Evolutionary conservation across 2,888 invertebrate genomes (phyloP), one percentile per base, ranked within the genome.

Genomic region (Nineta flava): DNA sequence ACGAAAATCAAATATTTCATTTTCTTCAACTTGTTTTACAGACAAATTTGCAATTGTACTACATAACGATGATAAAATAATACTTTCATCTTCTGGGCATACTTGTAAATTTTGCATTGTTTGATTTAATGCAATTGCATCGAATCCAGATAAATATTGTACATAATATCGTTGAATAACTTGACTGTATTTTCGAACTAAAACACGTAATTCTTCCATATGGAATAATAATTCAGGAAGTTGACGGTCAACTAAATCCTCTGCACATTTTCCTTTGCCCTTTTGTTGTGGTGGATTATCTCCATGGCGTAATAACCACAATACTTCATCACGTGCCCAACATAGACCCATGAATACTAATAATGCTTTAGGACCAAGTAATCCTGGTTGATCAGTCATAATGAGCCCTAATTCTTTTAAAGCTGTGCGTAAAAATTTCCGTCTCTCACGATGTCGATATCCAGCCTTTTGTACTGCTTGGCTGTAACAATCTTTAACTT

Each of bases 121-220:
- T 56, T 81, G 77, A 62, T 92, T 91, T 31, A 99, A 69, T 51
- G 88, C 85, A 19, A 92, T 86, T 15, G 96, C 90, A 73, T 99
- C 99, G 68, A 88, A 97, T 10, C 94, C 94, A 35, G 90, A 84
- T 50, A 99, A 72, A 71, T 95, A 99, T 68, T 99, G 95, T 21
- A 97, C 88, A 68, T 95, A 97, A 66, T 97, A 97, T 55, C 95
- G 77, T 67, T 99, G 96, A 73, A 97, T 86, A 9, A 97, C 93
- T 71, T 93, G 92, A 58, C 88, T 90, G 65, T 99, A 95, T 65
- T 96, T 97, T 54, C 94, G 79, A 4, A 97, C 91, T 49, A 99
- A 71, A 19, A 88, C 91, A 59, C 97, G 76, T 47, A 99, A 68
- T 66, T 99, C 99, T 65, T 97, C 95, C 83, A 99, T 96, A 62